Conservation (phyloP, 1,140 invertebrate species). For the Trinorchestia longiramus region DNA sequence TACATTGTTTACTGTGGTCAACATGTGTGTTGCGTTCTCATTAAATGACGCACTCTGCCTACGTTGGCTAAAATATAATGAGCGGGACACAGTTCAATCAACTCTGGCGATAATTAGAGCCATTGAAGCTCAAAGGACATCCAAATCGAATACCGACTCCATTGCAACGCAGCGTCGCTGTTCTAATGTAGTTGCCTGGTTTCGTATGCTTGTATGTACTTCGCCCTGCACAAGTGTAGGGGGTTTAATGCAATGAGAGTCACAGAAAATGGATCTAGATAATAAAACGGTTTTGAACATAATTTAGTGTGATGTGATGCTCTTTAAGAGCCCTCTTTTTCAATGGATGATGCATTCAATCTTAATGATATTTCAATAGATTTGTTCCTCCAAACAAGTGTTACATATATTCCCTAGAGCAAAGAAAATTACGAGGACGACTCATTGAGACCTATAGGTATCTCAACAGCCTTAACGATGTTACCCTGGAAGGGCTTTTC, state of each 20-base stretch:
- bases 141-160: neutral
- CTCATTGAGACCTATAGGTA: too few species aligned
- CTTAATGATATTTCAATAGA: too few species aligned
- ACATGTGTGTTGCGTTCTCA: neutral
- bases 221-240: neutral
- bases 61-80: neutral
- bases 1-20: neutral
- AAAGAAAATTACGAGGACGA: too few species aligned
- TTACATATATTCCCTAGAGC: too few species aligned
- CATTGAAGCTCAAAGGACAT: neutral
- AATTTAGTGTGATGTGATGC: neutral
- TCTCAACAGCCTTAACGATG: too few species aligned
- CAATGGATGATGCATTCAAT: too few species aligned
- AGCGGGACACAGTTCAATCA: neutral
- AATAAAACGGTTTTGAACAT: neutral
- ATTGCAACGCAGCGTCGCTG: neutral
- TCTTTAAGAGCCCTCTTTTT: neutral
- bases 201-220: neutral
- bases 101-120: neutral
- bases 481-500: too few species aligned
- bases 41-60: neutral
- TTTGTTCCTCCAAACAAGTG: too few species aligned
- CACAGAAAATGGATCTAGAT: neutral
- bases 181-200: neutral
- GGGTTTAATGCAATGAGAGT: neutral